Evolutionary conservation across 2,113 vertebrate species (phyloP).

Genomic region (Heptranchias perlo): DNA sequence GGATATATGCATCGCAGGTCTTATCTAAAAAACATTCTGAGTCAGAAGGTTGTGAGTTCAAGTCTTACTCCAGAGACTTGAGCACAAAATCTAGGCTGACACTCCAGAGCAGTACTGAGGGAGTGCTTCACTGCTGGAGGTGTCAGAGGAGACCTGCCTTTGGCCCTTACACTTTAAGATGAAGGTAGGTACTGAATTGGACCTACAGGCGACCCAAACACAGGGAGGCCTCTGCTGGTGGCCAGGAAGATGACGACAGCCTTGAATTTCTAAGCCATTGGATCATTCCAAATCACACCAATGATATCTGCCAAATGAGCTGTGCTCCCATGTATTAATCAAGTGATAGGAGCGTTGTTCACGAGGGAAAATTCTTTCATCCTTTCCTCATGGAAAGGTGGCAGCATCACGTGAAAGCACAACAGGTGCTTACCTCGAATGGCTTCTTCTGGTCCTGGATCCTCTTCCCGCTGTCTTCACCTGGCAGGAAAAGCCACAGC

Average conservation of each 20-base stretch:
- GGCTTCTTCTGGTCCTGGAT: neutral
- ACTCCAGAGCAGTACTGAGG: neutral
- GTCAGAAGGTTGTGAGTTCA: neutral
- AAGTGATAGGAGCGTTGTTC: neutral
- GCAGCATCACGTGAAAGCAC: neutral
- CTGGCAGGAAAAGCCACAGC: neutral
- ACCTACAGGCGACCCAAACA: neutral
- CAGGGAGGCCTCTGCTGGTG: neutral
- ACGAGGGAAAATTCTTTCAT: neutral
- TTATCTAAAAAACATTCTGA: neutral
- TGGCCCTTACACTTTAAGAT: neutral
- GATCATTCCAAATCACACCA: neutral
- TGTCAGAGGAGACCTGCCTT: neutral
- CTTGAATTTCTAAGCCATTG: neutral
- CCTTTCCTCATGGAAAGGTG: neutral
- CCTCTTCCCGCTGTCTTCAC: neutral
- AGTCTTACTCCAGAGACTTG: neutral
- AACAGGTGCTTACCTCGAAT: neutral
- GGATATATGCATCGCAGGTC: neutral
- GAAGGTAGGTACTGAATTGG: neutral
- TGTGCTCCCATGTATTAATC: neutral
- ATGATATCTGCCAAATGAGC: neutral
- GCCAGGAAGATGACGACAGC: neutral
- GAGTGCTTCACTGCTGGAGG: neutral
- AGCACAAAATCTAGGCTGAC: neutral